A percentile compares a stretch with the other conserved stretches of the same genome.
These are phyloP conservation scores for Saccopteryx leptura DNA, from an alignment of 2,113 vertebrate species.

Conservation along the genomic window DNA sequence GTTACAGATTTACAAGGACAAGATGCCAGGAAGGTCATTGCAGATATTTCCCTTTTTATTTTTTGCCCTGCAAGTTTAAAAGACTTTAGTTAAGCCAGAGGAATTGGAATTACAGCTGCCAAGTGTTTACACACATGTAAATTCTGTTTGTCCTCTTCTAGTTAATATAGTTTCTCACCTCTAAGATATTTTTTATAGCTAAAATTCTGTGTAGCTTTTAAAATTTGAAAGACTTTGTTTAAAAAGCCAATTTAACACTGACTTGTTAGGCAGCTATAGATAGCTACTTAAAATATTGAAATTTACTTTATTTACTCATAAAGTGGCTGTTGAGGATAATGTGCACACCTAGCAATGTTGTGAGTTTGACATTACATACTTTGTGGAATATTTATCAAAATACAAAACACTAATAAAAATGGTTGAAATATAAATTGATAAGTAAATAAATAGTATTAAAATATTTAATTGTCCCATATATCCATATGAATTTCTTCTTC, in stretches of 20 bases:
- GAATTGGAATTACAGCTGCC: neutral
- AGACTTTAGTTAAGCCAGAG: neutral
- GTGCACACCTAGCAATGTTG: neutral
- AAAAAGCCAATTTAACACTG: neutral
- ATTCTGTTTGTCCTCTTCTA: conserved; percentile 49
- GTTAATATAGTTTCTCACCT: neutral
- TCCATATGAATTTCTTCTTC: neutral
- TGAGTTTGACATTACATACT: neutral
- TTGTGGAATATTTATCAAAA: conserved; percentile 1
- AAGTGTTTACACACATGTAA: conserved; percentile 16
- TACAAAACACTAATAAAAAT: neutral
- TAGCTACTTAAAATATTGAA: conserved; percentile 33
- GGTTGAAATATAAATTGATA: neutral
- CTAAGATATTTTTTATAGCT: neutral
- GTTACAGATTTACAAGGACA: neutral
- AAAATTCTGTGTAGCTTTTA: neutral
- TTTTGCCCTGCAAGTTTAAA: neutral
- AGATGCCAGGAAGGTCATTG: neutral
- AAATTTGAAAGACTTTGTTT: neutral
- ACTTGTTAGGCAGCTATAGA: neutral
- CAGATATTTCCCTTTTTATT: neutral
- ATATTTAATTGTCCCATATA: neutral
- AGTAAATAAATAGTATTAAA: conserved; percentile 31
- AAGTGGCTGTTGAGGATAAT: neutral
- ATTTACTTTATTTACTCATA: neutral